Evolutionary conservation across 2,888 invertebrate species (phyloP), one percentile per base, ranked within the genome.

Genomic region (Mesoligia furuncula): DNA sequence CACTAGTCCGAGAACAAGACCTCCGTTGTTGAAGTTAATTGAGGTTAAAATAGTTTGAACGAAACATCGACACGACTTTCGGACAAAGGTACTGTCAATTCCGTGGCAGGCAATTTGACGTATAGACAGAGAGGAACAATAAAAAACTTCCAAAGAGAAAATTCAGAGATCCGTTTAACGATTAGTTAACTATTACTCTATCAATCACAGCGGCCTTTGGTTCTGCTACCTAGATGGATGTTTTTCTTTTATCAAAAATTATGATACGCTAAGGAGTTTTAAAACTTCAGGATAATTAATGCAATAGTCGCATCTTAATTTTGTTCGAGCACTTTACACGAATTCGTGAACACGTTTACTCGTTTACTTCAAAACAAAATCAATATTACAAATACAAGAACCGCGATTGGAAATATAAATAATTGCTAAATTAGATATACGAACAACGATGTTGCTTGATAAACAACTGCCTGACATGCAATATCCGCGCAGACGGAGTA

Each of bases 81-180:
- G 90, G 90, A 94, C 94, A 95, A 95, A 94, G 94, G 91, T 91
- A 88, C 93, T 93, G 93, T 94, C 94, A 93, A 94, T 94, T 90
- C 84, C 91, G 82, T 90, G 87, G 88, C 91, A 90, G 84, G 83
- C 87, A 86, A 89, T 89, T 88, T 87, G 88, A 87, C 84, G 81
- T 87, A 84, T 87, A 87, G 89, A 90, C 88, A 85, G 90, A 87
- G 83, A 89, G 86, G 89, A 92, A 93, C 91, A 93, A 92, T 92
- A 92, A 91, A 90, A 90, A 91, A 85, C 54, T 72, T 90, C 91
- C 92, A 89, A 88, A 92, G 93, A 92, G 93, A 93, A 94, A 93
- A 94, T 91, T 89, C 78, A 75, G 84, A 87, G 90, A 90, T 90
- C 84, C 90, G 90, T 91, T 91, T 73, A 90, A 87, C 87, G 89